A percentile compares a stretch with the other conserved stretches of the same genome.
Conservation (phyloP, 2,797 vertebrate species). For the Xyrichtys novacula region DNA sequence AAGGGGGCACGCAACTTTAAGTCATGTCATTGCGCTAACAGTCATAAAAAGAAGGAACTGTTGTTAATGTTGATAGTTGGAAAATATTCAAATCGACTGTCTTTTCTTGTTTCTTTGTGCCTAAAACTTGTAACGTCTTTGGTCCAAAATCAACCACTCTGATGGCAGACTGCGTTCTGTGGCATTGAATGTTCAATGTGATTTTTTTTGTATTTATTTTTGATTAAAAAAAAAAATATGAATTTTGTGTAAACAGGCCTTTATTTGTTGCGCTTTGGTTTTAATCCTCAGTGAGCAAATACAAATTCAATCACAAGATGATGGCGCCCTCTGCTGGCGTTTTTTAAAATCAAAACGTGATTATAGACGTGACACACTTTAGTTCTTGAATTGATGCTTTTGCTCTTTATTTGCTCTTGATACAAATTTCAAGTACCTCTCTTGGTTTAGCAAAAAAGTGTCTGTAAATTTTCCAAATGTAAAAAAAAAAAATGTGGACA, state of each 20-base stretch:
- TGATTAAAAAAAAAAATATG: slow-evolving; percentile 17
- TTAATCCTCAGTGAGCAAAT: not conserved
- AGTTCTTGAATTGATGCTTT: not conserved
- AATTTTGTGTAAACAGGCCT: slow-evolving; percentile 1
- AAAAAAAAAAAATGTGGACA: slow-evolving; percentile 33
- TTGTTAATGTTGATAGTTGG: too few relatives aligned
- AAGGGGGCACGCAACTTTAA: not conserved
- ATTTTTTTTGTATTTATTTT: slow-evolving; percentile 10
- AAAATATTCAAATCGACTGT: too few relatives aligned
- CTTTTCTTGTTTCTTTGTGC: not conserved
- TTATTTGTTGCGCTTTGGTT: not conserved
- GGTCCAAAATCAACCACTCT: not conserved
- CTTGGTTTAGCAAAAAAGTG: slow-evolving; percentile 41
- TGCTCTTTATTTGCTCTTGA: slow-evolving; percentile 63
- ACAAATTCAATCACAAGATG: not conserved
- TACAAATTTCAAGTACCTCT: slow-evolving; percentile 51
- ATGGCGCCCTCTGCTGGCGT: slow-evolving; percentile 54
- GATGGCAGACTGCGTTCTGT: not conserved
- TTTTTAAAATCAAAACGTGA: not conserved
- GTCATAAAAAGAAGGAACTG: not conserved
- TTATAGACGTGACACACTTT: not conserved
- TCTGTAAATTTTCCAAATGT: slow-evolving; percentile 16
- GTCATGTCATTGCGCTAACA: not conserved
- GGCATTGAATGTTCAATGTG: not conserved
- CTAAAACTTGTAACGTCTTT: not conserved